phyloP scores from a whole-genome alignment of 2,113 vertebrate genomes.

The Xerus inauris region DNA sequence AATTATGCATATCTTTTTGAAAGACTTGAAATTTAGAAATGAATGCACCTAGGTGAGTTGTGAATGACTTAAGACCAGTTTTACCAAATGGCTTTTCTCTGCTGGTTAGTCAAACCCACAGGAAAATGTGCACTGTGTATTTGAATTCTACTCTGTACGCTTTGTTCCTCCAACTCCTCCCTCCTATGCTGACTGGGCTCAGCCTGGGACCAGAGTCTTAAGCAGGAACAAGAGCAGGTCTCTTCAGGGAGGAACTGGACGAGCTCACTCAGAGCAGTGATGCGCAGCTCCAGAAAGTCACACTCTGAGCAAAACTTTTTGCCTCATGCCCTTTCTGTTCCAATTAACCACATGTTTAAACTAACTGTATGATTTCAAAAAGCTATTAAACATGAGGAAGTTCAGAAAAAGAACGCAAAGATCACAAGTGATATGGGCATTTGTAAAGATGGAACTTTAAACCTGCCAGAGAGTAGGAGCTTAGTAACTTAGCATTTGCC shows the following conservation, averaged over 20 bases:
- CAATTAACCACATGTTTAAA: too few species aligned
- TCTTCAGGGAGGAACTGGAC: too few species aligned
- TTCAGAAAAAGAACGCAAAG: background rate
- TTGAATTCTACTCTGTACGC: too few species aligned
- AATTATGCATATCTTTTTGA: constrained; percentile 43
- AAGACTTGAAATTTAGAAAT: background rate
- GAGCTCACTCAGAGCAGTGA: too few species aligned
- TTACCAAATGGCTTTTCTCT: background rate
- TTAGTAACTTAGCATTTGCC: background rate
- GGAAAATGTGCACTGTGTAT: background rate
- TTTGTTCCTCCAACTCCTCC: too few species aligned
- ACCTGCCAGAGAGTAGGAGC: background rate
- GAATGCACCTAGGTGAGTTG: background rate
- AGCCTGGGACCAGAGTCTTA: too few species aligned
- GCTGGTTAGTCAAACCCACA: background rate
- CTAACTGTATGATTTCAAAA: background rate
- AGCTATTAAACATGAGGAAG: background rate
- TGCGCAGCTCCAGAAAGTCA: too few species aligned
- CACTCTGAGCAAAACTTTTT: too few species aligned
- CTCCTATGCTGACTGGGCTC: background rate
- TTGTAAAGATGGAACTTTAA: background rate
- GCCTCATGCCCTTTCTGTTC: background rate
- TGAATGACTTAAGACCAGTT: constrained; percentile 13
- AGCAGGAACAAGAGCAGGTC: too few species aligned
- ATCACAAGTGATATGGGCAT: background rate